Evolutionary conservation across 2,888 invertebrate genomes (phyloP).

Genomic region (Acleris literana): DNA sequence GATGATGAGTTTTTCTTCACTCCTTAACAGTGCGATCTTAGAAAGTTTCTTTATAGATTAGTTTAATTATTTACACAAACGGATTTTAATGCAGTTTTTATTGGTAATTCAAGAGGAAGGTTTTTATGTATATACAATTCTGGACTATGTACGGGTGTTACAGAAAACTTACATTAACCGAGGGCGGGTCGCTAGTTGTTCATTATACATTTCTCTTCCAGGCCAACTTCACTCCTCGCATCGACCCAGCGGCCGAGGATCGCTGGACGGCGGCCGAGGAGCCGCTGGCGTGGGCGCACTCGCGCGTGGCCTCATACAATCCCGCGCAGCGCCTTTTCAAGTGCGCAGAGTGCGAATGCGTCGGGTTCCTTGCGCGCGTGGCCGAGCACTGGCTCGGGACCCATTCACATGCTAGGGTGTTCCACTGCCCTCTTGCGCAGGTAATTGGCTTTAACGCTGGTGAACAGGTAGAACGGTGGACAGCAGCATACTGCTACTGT

Average conservation of each 20-base stretch:
- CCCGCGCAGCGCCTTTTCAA: constrained; percentile 89
- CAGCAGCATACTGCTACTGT: no score
- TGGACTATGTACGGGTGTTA: no score
- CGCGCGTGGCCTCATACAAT: constrained; percentile 91
- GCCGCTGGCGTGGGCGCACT: constrained; percentile 88
- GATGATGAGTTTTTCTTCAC: no score
- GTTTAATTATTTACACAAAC: no score
- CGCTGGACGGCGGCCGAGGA: constrained; percentile 89
- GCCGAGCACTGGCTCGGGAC: constrained; percentile 91
- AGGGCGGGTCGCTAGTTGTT: no score
- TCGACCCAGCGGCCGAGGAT: constrained; percentile 77
- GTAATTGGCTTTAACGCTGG: constrained; percentile 1
- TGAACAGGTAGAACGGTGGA: no score
- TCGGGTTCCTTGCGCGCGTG: constrained; percentile 88
- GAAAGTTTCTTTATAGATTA: no score
- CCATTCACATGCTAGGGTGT: constrained; percentile 85
- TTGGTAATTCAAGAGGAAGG: no score
- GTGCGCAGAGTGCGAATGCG: constrained; percentile 90
- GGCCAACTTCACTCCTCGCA: constrained; percentile 83
- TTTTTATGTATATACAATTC: no score
- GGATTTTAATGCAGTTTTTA: no score
- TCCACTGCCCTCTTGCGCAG: constrained; percentile 85
- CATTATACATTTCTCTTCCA: constrained; percentile 45
- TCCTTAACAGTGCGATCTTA: no score
- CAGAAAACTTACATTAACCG: no score